Evolutionary conservation across 2,888 invertebrate genomes (phyloP).

Genomic region (Cephus pulcher): DNA sequence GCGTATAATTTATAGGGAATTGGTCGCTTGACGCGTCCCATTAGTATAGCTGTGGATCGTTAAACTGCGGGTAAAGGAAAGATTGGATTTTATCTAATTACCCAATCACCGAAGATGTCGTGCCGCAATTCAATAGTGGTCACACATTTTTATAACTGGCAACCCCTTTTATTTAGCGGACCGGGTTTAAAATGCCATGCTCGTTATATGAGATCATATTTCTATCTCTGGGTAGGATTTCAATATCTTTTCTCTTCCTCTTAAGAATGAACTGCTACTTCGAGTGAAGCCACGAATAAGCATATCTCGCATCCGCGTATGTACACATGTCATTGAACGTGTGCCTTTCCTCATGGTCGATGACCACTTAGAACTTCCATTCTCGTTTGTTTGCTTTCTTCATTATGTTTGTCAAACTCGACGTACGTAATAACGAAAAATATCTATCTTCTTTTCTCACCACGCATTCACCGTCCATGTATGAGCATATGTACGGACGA

Average conservation of each 20-base stretch:
- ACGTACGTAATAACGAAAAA: background rate
- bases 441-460: background rate
- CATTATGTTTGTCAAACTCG: background rate
- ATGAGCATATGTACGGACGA: background rate
- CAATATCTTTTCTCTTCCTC: background rate
- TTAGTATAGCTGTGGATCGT: background rate
- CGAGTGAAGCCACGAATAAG: background rate
- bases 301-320: background rate
- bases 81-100: background rate
- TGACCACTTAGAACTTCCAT: constrained; percentile 8
- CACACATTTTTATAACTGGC: background rate
- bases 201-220: background rate
- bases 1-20: constrained; percentile 5
- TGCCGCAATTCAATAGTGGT: background rate
- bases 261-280: background rate
- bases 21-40: constrained; percentile 1
- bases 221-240: background rate
- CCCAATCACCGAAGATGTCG: background rate
- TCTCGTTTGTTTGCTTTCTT: constrained; percentile 11
- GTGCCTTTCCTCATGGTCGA: background rate
- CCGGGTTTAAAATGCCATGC: background rate
- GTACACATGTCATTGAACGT: constrained; percentile 1
- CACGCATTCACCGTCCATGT: background rate
- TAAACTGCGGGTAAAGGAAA: background rate
- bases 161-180: background rate